phyloP scores from a whole-genome alignment of 2,113 vertebrate genomes.

The Polypterus bichir region DNA sequence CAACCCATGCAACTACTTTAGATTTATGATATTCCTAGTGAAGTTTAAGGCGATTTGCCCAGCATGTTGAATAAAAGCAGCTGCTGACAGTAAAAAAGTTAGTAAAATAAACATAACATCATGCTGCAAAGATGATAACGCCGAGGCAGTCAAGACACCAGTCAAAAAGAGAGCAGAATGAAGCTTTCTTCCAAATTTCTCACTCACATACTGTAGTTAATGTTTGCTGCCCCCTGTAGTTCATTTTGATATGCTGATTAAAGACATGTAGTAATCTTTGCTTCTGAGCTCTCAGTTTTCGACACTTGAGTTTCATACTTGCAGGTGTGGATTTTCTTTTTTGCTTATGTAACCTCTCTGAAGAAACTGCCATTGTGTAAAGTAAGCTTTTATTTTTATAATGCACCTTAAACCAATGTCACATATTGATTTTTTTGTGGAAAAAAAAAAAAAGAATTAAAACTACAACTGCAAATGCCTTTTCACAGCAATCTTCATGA shows the following conservation, averaged over 20 bases:
- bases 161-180: background rate
- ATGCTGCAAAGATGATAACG: background rate
- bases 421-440: no score
- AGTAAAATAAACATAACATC: background rate
- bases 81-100: background rate
- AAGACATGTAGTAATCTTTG: no score
- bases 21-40: slow-evolving; percentile 6
- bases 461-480: no score
- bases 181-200: background rate
- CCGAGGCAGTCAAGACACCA: background rate
- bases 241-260: slow-evolving; percentile 14
- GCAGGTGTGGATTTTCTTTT: no score
- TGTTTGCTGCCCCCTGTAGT: slow-evolving; percentile 68
- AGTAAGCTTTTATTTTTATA: no score
- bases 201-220: slow-evolving; percentile 27
- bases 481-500: no score
- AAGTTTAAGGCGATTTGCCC: slow-evolving; percentile 1
- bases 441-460: no score
- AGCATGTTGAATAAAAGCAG: slow-evolving; percentile 3
- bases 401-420: no score
- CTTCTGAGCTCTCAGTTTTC: no score
- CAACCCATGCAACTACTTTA: slow-evolving; percentile 2
- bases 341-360: no score
- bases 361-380: no score
- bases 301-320: no score